Evolutionary conservation across 2,113 vertebrate genomes (phyloP).

Genomic region (Oreochromis spilurus): DNA sequence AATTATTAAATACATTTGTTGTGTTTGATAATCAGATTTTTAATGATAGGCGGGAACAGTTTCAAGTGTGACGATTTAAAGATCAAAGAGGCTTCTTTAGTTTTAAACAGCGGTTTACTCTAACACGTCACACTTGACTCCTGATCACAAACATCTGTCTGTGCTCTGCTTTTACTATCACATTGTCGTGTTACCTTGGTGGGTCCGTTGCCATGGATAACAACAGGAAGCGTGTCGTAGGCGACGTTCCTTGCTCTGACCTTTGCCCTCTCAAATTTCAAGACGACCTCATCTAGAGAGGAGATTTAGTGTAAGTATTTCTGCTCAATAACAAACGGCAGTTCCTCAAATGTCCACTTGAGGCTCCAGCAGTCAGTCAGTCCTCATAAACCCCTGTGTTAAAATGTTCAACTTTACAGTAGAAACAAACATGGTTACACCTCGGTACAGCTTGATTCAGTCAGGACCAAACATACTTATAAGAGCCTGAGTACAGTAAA

Average conservation of each 20-base stretch:
- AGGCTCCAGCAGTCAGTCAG: neutral
- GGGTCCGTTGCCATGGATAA: constrained; percentile 62
- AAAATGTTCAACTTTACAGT: neutral
- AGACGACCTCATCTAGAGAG: constrained; percentile 55
- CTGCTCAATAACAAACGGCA: fast-evolving
- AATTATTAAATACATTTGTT: neutral
- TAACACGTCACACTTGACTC: fast-evolving
- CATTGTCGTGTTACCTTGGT: constrained; percentile 39
- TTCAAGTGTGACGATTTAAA: neutral
- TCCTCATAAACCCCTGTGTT: fast-evolving
- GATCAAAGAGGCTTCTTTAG: fast-evolving
- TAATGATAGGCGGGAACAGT: fast-evolving
- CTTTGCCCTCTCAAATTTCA: constrained; percentile 61
- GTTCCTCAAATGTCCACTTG: neutral
- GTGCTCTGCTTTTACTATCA: neutral
- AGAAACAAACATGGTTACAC: neutral
- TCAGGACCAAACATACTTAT: neutral
- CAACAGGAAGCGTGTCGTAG: constrained; percentile 59
- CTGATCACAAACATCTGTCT: neutral
- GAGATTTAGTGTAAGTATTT: fast-evolving
- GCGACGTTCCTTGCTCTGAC: constrained; percentile 60
- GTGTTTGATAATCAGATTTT: neutral
- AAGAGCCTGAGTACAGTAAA: neutral
- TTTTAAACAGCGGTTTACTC: neutral
- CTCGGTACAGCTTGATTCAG: fast-evolving